Evolutionary conservation across 2,113 vertebrate species (phyloP), one percentile per base, ranked within the genome.

Genomic region (Corydoras maculifer): DNA sequence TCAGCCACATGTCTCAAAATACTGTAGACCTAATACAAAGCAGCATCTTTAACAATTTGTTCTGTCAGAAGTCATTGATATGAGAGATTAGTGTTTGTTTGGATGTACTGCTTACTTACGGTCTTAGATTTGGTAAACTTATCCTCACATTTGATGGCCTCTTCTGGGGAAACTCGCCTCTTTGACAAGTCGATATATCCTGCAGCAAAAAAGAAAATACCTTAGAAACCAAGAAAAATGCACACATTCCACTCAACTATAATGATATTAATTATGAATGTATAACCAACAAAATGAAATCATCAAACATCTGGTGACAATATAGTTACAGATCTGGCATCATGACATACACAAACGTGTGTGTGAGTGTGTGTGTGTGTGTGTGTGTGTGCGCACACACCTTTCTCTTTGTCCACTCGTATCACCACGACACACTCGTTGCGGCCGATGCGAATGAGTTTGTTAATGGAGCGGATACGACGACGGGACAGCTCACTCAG

Each of bases 121-220:
- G 96, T 99, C 92, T 99, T 99, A 11, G 96, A 98, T 87, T 99
- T 99, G 83, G 96, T 99, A 83, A 98, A 99, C 86, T 99, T 99
- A 80, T 99, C 96, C 88, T 99, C 96, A 85, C 96, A 99, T 88
- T 99, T 99, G 81, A 99, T 92, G 75, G 96, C 96, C 82, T 99
- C 96, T 77, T 99, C 96, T 81, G 94, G 96, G 66, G 96, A 99
- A 84, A 99, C 96, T 92, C 96, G 94, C 92, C 96, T 93, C 91
- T 99, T 99, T 65, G 96, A 99, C 82, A 99, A 89, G 84, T 99
- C 96, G 54, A 99, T 99, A 78, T 99, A 99, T 77, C 96, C 96
- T 99, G 10, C 5, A 62, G 59, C 66, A 11, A 62, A 59, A 70
- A 25, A 43, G 32, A n/a, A 63, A n/a, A 2, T 35, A 62, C 35